phyloP scores from a whole-genome alignment of 2,888 invertebrate species.

The Drosophila rellima region DNA sequence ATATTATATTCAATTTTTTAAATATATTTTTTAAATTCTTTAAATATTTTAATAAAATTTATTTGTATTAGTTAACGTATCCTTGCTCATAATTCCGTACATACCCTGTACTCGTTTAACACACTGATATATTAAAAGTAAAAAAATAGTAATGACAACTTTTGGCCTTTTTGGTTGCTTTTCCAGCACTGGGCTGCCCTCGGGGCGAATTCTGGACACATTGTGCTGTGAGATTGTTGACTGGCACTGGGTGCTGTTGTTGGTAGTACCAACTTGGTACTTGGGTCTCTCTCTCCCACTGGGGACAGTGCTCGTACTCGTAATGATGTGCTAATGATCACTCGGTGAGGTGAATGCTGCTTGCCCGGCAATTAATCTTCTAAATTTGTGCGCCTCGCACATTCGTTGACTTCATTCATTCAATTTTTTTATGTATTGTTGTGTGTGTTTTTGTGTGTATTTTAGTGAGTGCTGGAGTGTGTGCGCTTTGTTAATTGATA shows the following conservation, averaged over 20 bases:
- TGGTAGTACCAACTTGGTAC: neutral
- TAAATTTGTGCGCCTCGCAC: conserved; percentile 38
- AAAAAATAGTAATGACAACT: conserved; percentile 14
- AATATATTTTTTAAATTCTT: no score
- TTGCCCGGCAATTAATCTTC: conserved; percentile 69
- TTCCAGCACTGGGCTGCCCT: conserved; percentile 6
- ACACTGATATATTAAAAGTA: conserved; percentile 23
- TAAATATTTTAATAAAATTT: no score
- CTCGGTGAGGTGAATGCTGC: conserved; percentile 36
- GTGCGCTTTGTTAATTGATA: conserved; percentile 76
- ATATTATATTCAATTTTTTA: no score
- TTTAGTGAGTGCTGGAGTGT: conserved; percentile 5
- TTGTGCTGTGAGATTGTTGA: conserved; percentile 9
- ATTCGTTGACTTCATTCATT: conserved; percentile 24
- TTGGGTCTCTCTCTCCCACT: neutral
- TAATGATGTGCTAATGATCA: conserved; percentile 80
- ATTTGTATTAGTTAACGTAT: neutral
- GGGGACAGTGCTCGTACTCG: conserved; percentile 33
- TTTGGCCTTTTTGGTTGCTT: conserved; percentile 3
- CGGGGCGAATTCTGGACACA: conserved; percentile 25
- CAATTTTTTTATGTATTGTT: conserved; percentile 4
- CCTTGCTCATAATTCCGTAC: neutral
- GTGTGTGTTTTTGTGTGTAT: conserved; percentile 3
- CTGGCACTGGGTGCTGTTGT: neutral
- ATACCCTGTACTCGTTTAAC: conserved; percentile 19